Evolutionary conservation across 2,113 vertebrate species (phyloP).

Genomic region (Menura novaehollandiae): DNA sequence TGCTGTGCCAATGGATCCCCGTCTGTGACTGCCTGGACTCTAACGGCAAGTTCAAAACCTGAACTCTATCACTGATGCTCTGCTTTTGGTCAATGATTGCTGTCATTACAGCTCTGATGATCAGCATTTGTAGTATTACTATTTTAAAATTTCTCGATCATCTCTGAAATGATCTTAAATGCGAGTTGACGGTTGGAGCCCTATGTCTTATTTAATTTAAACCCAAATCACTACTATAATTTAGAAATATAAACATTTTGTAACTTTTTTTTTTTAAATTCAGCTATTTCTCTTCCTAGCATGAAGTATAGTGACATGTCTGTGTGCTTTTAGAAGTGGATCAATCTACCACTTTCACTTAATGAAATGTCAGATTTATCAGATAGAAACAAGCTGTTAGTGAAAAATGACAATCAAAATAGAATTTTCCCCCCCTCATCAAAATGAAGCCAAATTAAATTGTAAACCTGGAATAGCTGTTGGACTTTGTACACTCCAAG

Average conservation of each 20-base stretch:
- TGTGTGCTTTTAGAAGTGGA: neutral
- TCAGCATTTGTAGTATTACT: neutral
- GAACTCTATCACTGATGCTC: neutral
- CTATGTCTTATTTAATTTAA: neutral
- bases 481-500: neutral
- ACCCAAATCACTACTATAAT: neutral
- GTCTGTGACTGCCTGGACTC: neutral
- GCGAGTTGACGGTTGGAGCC: neutral
- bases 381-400: neutral
- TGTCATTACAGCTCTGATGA: neutral
- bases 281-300: neutral
- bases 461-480: neutral
- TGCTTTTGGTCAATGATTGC: neutral
- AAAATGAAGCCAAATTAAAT: neutral
- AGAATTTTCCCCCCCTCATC: neutral
- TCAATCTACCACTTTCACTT: neutral
- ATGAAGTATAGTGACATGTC: neutral
- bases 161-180: neutral
- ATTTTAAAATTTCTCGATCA: neutral
- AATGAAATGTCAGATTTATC: neutral
- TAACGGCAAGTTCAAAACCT: neutral
- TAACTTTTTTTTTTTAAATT: neutral
- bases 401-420: neutral
- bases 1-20: neutral
- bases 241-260: neutral